Evolutionary conservation across 2,113 vertebrate species (phyloP).

Genomic region (Atractosteus spatula): DNA sequence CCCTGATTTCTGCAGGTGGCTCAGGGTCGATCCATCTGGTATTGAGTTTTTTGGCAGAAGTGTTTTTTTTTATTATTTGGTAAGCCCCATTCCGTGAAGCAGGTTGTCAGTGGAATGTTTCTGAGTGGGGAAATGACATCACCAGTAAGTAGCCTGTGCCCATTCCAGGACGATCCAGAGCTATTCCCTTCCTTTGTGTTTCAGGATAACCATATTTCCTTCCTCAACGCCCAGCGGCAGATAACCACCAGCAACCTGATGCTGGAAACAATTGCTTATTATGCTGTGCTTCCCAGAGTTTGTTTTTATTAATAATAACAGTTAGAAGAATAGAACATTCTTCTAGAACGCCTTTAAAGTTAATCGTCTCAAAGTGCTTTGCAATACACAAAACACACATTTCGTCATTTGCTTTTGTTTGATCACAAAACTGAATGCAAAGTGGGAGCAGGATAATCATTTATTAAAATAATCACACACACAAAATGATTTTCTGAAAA

Average conservation of each 20-base stretch:
- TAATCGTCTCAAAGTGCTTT: too few species aligned
- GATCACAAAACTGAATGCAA: too few species aligned
- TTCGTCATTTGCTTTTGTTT: too few species aligned
- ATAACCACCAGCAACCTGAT: not conserved
- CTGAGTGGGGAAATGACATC: constrained; percentile 8
- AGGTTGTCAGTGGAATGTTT: not conserved
- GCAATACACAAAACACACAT: too few species aligned
- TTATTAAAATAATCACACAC: too few species aligned
- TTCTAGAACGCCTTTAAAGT: too few species aligned
- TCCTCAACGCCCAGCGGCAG: constrained; percentile 8
- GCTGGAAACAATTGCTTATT: constrained; percentile 22
- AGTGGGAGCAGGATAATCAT: too few species aligned
- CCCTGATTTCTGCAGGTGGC: not conserved
- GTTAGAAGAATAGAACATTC: too few species aligned
- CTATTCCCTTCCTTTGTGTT: constrained; percentile 8
- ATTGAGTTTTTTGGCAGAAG: not conserved
- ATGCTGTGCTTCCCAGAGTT: constrained; percentile 6
- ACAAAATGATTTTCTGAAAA: too few species aligned
- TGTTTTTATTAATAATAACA: too few species aligned
- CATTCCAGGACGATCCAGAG: constrained; percentile 9
- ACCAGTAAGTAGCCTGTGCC: not conserved
- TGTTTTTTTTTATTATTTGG: not conserved
- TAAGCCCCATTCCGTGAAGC: not conserved
- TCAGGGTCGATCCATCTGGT: not conserved
- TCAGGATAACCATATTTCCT: constrained; percentile 17